Percentiles rank a stretch among this genome's conserved stretches.
These are phyloP conservation scores for Pteropus rufus DNA, from an alignment of 2,797 vertebrate genomes.

Conservation along the genomic window DNA sequence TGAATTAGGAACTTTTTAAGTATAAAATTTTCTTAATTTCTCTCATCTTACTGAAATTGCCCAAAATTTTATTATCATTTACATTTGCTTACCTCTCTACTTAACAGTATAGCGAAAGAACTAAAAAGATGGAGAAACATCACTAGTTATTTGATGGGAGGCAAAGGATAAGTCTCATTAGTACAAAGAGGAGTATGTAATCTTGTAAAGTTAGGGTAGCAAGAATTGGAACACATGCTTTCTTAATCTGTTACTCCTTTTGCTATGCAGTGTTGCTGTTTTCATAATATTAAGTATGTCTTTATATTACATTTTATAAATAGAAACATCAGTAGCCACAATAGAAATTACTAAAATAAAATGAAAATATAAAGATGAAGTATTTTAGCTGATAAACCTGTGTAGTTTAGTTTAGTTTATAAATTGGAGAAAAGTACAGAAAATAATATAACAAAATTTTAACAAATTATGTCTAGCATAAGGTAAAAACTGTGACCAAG, in stretches of 20 bases:
- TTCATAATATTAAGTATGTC: not conserved
- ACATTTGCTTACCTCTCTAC: not conserved
- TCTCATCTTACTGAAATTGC: not conserved
- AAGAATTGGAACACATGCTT: not conserved
- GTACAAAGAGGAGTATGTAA: not conserved
- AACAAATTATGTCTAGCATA: not conserved
- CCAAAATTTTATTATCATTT: constrained; percentile 15
- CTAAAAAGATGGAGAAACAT: not conserved
- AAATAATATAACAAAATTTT: constrained; percentile 2
- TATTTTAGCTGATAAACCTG: not conserved
- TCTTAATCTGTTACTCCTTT: not conserved
- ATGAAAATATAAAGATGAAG: not conserved
- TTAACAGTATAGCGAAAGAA: not conserved
- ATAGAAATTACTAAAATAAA: constrained; percentile 2
- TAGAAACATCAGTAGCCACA: not conserved
- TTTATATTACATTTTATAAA: constrained; percentile 19
- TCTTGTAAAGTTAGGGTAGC: not conserved
- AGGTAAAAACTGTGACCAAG: not conserved
- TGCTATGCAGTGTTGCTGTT: not conserved
- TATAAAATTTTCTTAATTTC: constrained; percentile 29
- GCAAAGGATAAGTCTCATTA: not conserved
- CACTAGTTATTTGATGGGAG: not conserved
- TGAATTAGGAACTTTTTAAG: constrained; percentile 5
- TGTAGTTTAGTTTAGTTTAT: not conserved
- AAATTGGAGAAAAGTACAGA: not conserved